Percentiles rank a stretch among this genome's conserved stretches.
These are phyloP conservation scores for Phoxinus phoxinus DNA, from an alignment of 2,113 vertebrate species.

Conservation along the genomic window DNA sequence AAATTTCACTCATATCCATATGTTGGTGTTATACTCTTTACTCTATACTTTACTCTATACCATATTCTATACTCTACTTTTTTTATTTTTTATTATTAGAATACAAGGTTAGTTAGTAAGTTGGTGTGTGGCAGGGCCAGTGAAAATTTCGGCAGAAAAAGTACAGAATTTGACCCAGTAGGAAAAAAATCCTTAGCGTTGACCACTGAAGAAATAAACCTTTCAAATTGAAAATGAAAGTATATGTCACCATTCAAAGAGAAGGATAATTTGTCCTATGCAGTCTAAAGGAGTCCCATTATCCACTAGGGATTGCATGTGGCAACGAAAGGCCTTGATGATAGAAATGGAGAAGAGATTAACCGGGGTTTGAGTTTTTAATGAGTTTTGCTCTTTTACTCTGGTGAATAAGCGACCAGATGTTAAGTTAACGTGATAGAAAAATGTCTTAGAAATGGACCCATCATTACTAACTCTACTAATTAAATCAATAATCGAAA, in stretches of 20 bases:
- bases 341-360: conserved; percentile 42
- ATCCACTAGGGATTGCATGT: conserved; percentile 12
- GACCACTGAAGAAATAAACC: neutral
- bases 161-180: too few relatives aligned
- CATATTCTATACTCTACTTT: too few relatives aligned
- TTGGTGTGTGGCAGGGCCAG: too few relatives aligned
- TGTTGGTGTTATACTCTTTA: too few relatives aligned
- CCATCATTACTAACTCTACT: conserved; percentile 64
- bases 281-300: neutral
- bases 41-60: too few relatives aligned
- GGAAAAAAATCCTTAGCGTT: too few relatives aligned
- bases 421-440: conserved; percentile 40
- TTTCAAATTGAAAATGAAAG: conserved; percentile 18
- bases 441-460: conserved; percentile 48
- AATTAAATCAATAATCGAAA: conserved; percentile 74
- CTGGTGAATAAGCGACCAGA: conserved; percentile 37
- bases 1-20: too few relatives aligned
- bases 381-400: conserved; percentile 50
- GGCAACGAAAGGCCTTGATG: neutral
- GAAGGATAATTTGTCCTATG: neutral
- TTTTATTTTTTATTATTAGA: too few relatives aligned
- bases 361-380: conserved; percentile 55
- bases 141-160: too few relatives aligned
- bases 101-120: too few relatives aligned
- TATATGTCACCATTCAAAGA: conserved; percentile 19